phyloP scores from a whole-genome alignment of 1,140 invertebrate genomes.

The Cecropterus lyciades region DNA sequence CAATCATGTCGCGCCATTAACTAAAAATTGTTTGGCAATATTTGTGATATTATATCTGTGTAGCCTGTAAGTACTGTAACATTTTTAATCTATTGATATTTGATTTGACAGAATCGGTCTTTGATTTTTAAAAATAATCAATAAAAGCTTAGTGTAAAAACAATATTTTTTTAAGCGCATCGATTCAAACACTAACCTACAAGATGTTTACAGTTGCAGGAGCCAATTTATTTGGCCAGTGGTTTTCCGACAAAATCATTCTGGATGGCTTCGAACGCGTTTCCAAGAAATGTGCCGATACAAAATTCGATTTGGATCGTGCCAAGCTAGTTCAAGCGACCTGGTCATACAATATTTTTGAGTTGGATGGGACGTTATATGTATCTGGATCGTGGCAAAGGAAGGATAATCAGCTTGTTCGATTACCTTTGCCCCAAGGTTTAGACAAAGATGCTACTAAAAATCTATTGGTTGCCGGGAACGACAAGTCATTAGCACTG shows the following conservation, averaged over 20 bases:
- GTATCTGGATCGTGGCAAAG: slow-evolving; percentile 55
- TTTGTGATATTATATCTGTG: no score
- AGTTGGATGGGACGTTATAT: slow-evolving; percentile 48
- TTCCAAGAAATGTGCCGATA: slow-evolving; percentile 25
- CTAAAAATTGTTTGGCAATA: no score
- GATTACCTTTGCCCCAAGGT: slow-evolving; percentile 48
- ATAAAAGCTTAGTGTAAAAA: not conserved
- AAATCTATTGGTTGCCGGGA: slow-evolving; percentile 48
- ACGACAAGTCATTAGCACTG: slow-evolving; percentile 61
- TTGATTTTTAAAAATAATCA: no score
- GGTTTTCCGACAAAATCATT: slow-evolving; percentile 51
- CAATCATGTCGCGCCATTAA: no score
- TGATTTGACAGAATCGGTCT: no score
- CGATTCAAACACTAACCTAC: slow-evolving; percentile 4
- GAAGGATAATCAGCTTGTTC: slow-evolving; percentile 47
- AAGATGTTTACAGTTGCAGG: slow-evolving; percentile 62
- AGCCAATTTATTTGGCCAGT: slow-evolving; percentile 70
- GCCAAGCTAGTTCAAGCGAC: slow-evolving; percentile 50
- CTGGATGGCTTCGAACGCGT: slow-evolving; percentile 51
- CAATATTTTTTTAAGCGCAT: not conserved
- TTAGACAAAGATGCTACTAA: slow-evolving; percentile 14
- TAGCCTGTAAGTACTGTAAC: no score
- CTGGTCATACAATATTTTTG: slow-evolving; percentile 73
- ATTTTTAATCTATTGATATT: no score
- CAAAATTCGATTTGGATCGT: slow-evolving; percentile 40